A percentile compares a stretch with the other conserved stretches of the same genome.
Evolutionary conservation across 2,113 vertebrate species (phyloP).

Genomic region (Pterocles orientalis): DNA sequence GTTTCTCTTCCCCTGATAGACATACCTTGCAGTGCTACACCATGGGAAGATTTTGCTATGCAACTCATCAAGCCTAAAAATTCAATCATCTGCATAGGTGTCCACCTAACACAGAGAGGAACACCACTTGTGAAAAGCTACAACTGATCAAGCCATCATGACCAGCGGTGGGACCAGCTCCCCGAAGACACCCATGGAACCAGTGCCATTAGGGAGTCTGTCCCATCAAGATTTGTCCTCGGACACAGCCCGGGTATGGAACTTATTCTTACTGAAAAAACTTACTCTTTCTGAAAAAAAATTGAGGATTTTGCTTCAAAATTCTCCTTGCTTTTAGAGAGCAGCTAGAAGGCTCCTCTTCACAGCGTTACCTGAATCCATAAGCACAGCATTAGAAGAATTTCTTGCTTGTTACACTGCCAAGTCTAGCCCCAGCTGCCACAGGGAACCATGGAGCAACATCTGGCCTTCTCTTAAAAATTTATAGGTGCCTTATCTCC

Average conservation of each 20-base stretch:
- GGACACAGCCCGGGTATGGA: not conserved
- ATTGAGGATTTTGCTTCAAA: not conserved
- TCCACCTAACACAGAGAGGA: not conserved
- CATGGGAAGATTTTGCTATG: not conserved
- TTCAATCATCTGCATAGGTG: accelerated
- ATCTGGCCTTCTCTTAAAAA: not conserved
- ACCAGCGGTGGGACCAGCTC: not conserved
- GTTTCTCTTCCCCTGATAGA: not conserved
- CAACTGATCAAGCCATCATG: not conserved
- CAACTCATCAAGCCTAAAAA: not conserved
- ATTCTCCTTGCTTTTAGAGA: not conserved
- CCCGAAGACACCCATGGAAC: not conserved
- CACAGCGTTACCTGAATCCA: not conserved
- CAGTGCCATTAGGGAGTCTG: not conserved
- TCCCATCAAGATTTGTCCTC: not conserved
- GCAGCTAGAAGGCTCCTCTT: not conserved
- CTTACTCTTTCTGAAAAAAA: not conserved
- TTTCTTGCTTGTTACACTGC: not conserved
- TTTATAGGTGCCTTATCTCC: not conserved
- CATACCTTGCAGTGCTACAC: not conserved
- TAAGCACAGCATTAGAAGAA: not conserved
- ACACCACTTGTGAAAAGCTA: not conserved
- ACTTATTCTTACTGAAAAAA: too few species aligned
- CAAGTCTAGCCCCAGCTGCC: not conserved
- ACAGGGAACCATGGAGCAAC: not conserved